Percentiles rank a stretch among this genome's conserved stretches.
phyloP scores from a whole-genome alignment of 1,140 invertebrate species.

The Monochamus saltuarius region DNA sequence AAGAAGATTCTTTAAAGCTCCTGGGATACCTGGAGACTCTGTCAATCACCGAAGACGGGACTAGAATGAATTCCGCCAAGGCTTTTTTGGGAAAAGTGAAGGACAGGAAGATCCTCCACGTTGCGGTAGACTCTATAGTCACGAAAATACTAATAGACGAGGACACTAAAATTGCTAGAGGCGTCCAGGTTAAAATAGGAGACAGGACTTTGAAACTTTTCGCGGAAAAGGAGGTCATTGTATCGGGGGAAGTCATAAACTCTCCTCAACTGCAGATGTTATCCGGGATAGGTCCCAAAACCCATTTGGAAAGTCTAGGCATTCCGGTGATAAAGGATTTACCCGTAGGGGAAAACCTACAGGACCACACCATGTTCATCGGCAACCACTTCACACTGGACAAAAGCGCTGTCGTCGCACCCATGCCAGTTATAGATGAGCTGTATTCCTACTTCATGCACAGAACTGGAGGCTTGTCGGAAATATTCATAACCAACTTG shows the following conservation, averaged over 20 bases:
- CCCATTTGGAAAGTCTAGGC: no score
- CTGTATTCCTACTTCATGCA: conserved; percentile 34
- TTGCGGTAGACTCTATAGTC: conserved; percentile 57
- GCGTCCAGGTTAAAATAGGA: no score
- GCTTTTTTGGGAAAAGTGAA: conserved; percentile 67
- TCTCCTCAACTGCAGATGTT: no score
- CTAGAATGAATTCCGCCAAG: conserved; percentile 73
- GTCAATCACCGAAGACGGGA: conserved; percentile 56
- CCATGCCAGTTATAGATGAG: conserved; percentile 15
- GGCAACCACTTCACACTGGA: conserved; percentile 21
- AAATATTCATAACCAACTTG: conserved; percentile 29
- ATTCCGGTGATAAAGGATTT: no score
- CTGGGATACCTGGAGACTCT: conserved; percentile 56
- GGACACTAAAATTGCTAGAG: no score
- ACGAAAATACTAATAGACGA: conserved; percentile 47
- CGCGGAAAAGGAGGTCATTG: conserved; percentile 57
- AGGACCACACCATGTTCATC: conserved; percentile 25
- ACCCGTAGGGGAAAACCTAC: no score
- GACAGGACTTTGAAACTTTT: conserved; percentile 43
- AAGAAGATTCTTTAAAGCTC: conserved; percentile 50
- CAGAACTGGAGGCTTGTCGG: conserved; percentile 27
- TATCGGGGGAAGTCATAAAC: no score
- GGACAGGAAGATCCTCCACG: conserved; percentile 58
- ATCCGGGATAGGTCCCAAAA: no score
- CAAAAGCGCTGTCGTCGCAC: conserved; percentile 3